Evolutionary conservation across 2,888 invertebrate species (phyloP).

Genomic region (Lasioglossum vierecki): DNA sequence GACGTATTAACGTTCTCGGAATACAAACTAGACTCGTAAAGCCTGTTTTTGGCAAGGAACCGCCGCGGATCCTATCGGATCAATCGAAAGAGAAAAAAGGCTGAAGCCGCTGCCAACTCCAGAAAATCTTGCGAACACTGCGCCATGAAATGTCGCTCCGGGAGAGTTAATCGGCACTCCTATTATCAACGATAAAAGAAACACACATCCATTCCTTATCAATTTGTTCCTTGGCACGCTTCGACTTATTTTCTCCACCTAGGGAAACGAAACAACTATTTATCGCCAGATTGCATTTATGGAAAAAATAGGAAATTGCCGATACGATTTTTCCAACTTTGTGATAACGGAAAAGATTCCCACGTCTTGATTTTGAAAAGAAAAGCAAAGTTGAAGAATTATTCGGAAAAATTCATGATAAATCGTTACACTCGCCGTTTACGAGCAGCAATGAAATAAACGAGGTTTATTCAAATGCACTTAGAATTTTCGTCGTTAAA

Average conservation of each 20-base stretch:
- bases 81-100: not conserved
- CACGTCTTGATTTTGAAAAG: not conserved
- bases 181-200: not conserved
- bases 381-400: not conserved
- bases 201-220: not conserved
- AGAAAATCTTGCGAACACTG: slow-evolving; percentile 4
- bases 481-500: not conserved
- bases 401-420: not conserved
- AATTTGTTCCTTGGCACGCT: not conserved
- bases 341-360: not conserved
- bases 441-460: not conserved
- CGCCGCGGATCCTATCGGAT: not conserved
- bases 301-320: too few relatives aligned
- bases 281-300: not conserved
- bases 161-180: not conserved
- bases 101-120: slow-evolving; percentile 5
- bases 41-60: slow-evolving; percentile 20
- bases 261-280: not conserved
- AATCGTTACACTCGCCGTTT: not conserved
- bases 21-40: slow-evolving; percentile 19
- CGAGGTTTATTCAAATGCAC: not conserved
- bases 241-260: not conserved
- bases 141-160: not conserved
- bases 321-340: too few relatives aligned
- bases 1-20: slow-evolving; percentile 9